Evolutionary conservation across 2,797 vertebrate species (phyloP).

Genomic region (Echeneis naucrates): DNA sequence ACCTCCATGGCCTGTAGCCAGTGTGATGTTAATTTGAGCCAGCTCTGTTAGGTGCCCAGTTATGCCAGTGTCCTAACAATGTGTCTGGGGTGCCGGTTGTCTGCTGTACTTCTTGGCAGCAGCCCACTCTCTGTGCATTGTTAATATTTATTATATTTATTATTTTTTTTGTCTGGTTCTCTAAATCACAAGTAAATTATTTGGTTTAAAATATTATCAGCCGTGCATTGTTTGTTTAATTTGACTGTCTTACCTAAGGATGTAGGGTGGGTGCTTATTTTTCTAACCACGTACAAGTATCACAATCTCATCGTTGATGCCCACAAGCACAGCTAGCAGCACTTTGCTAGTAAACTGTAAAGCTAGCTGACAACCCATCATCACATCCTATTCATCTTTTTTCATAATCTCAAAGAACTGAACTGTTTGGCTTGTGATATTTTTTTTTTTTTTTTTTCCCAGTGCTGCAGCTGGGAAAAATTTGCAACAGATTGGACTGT

Average conservation of each 20-base stretch:
- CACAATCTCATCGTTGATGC: background rate
- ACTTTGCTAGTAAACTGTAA: slow-evolving; percentile 45
- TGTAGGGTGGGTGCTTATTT: slow-evolving; percentile 1
- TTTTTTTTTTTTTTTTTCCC: background rate
- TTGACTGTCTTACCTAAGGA: background rate
- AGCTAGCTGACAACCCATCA: slow-evolving; percentile 54
- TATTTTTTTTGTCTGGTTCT: background rate
- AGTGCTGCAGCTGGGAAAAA: slow-evolving; percentile 3
- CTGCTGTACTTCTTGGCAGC: slow-evolving; percentile 10
- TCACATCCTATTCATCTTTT: slow-evolving; percentile 55
- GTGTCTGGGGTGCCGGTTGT: slow-evolving; percentile 14
- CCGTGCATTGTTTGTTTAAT: slow-evolving; percentile 18
- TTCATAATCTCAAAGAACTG: slow-evolving; percentile 30
- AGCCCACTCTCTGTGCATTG: background rate
- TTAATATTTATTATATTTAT: background rate
- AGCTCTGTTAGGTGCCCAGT: slow-evolving; percentile 33
- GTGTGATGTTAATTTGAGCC: slow-evolving; percentile 39
- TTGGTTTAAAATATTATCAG: background rate
- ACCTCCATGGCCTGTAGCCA: slow-evolving; percentile 27
- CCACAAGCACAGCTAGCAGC: slow-evolving; percentile 27
- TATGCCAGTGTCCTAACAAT: slow-evolving; percentile 34
- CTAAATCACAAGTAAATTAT: background rate
- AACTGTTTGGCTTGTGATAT: slow-evolving; percentile 22
- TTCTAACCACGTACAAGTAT: slow-evolving; percentile 7
- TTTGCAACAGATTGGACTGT: background rate